phyloP scores from a whole-genome alignment of 2,113 vertebrate species.

The Oxyura jamaicensis region DNA sequence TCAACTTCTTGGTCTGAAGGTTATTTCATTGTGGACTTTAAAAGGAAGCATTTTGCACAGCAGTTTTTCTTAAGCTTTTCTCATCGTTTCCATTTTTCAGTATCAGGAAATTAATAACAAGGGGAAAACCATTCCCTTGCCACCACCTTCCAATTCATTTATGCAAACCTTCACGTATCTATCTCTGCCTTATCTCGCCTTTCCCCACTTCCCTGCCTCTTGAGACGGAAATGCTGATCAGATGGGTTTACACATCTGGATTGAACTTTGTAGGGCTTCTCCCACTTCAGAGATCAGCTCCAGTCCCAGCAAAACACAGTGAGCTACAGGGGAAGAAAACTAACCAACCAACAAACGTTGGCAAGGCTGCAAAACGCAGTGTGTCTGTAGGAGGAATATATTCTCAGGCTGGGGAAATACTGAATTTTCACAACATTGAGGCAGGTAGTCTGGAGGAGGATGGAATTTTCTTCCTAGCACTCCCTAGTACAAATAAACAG shows the following conservation, averaged over 20 bases:
- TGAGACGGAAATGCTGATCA: not conserved
- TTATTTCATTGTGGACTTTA: not conserved
- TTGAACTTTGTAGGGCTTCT: not conserved
- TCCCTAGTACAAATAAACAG: slow-evolving; percentile 63
- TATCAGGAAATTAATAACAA: not conserved
- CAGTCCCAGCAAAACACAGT: not conserved
- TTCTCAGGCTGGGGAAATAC: slow-evolving; percentile 58
- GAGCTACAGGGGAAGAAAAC: not conserved
- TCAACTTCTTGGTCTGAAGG: not conserved
- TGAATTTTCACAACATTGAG: slow-evolving; percentile 62
- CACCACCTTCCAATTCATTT: not conserved
- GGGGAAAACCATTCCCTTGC: not conserved
- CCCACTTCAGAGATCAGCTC: not conserved
- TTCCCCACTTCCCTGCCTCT: not conserved
- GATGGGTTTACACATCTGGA: not conserved
- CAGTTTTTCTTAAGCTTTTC: not conserved
- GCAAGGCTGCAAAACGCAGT: slow-evolving; percentile 20
- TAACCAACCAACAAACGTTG: not conserved
- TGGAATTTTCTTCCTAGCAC: slow-evolving; percentile 46
- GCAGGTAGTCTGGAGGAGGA: slow-evolving; percentile 54
- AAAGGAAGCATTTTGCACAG: not conserved
- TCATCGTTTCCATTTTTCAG: not conserved
- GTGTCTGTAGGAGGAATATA: slow-evolving; percentile 62
- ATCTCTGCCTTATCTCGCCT: not conserved
- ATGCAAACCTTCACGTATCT: not conserved